These are phyloP conservation scores for Trichonephila clavata DNA, from an alignment of 1,140 invertebrate species.

Conservation along the genomic window DNA sequence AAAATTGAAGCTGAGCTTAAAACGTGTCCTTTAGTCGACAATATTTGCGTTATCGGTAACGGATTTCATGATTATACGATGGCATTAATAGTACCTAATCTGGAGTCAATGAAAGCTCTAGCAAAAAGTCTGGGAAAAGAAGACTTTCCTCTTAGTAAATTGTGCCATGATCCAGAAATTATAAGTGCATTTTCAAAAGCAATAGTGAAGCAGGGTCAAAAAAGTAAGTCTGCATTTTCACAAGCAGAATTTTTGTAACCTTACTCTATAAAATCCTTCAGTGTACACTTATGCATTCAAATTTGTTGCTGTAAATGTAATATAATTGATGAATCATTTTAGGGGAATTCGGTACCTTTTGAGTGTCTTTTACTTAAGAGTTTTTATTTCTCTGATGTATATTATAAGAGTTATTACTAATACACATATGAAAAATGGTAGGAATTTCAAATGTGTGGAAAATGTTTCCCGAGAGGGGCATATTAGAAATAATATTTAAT, in stretches of 20 bases:
- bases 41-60: conserved; percentile 82
- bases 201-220: conserved; percentile 89
- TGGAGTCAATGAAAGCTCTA: conserved; percentile 85
- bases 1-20: conserved; percentile 82
- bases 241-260: neutral
- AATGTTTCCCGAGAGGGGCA: no score
- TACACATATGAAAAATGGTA: no score
- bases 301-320: no score
- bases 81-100: conserved; percentile 94
- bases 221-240: conserved; percentile 82
- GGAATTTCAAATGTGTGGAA: no score
- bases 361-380: no score
- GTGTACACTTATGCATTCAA: no score
- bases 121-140: conserved; percentile 86
- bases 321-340: no score
- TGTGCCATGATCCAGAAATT: conserved; percentile 88
- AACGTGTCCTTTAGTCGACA: conserved; percentile 82
- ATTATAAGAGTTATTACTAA: no score
- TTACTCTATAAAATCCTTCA: no score
- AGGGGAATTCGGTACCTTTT: no score
- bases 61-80: conserved; percentile 88
- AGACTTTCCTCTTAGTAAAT: conserved; percentile 85
- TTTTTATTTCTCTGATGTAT: no score
- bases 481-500: no score
- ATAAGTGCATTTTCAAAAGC: conserved; percentile 90